These are phyloP conservation scores for Notechis scutatus DNA, from an alignment of 2,113 vertebrate species.

Conservation along the genomic window DNA sequence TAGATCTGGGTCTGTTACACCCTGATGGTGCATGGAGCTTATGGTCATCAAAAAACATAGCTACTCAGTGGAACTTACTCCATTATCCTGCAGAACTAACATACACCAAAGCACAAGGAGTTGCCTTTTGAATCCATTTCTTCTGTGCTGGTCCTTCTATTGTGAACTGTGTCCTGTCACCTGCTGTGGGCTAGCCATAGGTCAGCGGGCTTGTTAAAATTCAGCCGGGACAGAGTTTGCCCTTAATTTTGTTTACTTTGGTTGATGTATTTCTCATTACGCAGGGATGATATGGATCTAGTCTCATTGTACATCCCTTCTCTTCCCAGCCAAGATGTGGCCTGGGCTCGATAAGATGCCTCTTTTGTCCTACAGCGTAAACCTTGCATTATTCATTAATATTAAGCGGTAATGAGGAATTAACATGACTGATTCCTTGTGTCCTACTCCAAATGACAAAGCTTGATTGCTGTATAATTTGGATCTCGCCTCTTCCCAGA, in stretches of 20 bases:
- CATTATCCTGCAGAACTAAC: background rate
- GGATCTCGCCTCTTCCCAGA: slow-evolving; percentile 55
- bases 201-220: background rate
- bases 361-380: background rate
- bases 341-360: background rate
- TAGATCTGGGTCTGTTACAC: background rate
- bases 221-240: background rate
- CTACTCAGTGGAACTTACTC: background rate
- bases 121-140: background rate
- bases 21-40: background rate
- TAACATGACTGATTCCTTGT: slow-evolving; percentile 46
- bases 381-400: slow-evolving; percentile 31
- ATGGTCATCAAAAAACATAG: background rate
- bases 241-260: background rate
- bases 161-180: background rate
- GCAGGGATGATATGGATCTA: background rate
- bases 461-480: slow-evolving; percentile 24
- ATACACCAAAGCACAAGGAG: background rate
- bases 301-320: background rate
- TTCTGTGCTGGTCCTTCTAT: background rate
- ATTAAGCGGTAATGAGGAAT: slow-evolving; percentile 34
- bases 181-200: background rate
- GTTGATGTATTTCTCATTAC: background rate
- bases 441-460: slow-evolving; percentile 46
- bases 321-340: slow-evolving; percentile 4